Percentiles rank a stretch among this genome's conserved stretches.
phyloP scores from a whole-genome alignment of 2,113 vertebrate species.

The Sinocyclocheilus grahami region DNA sequence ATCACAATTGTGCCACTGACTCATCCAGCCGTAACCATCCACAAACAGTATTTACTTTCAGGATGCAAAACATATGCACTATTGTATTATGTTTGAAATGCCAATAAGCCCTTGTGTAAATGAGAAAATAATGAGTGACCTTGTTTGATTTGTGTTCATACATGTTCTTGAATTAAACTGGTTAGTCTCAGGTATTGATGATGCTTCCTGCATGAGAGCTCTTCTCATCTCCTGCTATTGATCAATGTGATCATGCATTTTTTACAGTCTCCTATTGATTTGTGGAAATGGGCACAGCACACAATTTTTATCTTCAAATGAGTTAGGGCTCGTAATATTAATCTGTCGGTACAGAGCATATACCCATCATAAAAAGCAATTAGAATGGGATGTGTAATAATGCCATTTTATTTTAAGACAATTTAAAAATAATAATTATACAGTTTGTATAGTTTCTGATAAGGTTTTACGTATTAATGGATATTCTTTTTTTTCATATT shows the following conservation, averaged over 20 bases:
- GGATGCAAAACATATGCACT: neutral
- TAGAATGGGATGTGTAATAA: neutral
- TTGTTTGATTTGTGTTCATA: neutral
- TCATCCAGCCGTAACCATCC: neutral
- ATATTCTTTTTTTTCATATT: neutral
- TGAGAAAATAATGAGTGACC: neutral
- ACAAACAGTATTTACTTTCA: neutral
- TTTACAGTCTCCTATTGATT: slow-evolving; percentile 58
- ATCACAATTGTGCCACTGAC: neutral
- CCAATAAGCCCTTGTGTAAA: neutral
- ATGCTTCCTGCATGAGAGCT: slow-evolving; percentile 33
- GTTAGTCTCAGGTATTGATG: slow-evolving; percentile 10
- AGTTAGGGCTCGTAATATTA: slow-evolving; percentile 1
- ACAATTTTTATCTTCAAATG: slow-evolving; percentile 44
- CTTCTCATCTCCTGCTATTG: slow-evolving; percentile 54
- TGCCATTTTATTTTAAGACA: neutral
- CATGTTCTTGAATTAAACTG: slow-evolving; percentile 28
- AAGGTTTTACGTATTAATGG: neutral
- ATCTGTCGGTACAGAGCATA: neutral
- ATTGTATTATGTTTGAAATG: neutral
- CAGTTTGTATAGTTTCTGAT: neutral
- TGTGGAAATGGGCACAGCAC: slow-evolving; percentile 34
- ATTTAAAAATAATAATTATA: neutral
- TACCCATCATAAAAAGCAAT: neutral
- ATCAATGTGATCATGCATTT: slow-evolving; percentile 53